Evolutionary conservation across 2,888 invertebrate species (phyloP).

Genomic region (Barypeithes pellucidus): DNA sequence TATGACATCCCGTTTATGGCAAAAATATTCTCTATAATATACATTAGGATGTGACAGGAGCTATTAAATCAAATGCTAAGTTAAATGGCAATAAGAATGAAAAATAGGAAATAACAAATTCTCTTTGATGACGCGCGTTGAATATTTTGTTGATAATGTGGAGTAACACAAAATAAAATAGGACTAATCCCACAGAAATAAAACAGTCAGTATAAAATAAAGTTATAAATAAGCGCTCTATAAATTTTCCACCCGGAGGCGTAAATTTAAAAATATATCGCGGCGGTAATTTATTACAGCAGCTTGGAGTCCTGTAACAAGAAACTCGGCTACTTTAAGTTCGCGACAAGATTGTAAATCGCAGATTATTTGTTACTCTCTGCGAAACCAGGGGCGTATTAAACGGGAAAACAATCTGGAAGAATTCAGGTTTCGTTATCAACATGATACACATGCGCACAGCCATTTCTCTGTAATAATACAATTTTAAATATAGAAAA

Average conservation of each 20-base stretch:
- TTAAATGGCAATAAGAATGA: too few relatives aligned
- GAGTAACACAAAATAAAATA: constrained; percentile 4
- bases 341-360: constrained; percentile 55
- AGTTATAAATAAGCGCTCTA: constrained; percentile 52
- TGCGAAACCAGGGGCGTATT: constrained; percentile 16
- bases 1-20: too few relatives aligned
- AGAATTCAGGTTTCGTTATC: too few relatives aligned
- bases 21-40: too few relatives aligned
- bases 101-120: not conserved
- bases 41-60: too few relatives aligned
- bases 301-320: constrained; percentile 44
- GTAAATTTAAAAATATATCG: constrained; percentile 55
- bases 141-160: not conserved
- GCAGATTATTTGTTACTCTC: constrained; percentile 53
- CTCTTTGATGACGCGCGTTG: not conserved
- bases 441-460: too few relatives aligned
- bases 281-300: constrained; percentile 49
- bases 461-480: too few relatives aligned
- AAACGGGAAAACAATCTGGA: not conserved
- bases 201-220: constrained; percentile 46
- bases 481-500: too few relatives aligned
- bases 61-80: too few relatives aligned
- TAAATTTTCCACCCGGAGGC: constrained; percentile 49
- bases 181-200: constrained; percentile 1
- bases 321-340: constrained; percentile 54